Base-by-base conservation (phyloP, 2,888 invertebrate species). In the Hirtodrosophila cameraria region DNA sequence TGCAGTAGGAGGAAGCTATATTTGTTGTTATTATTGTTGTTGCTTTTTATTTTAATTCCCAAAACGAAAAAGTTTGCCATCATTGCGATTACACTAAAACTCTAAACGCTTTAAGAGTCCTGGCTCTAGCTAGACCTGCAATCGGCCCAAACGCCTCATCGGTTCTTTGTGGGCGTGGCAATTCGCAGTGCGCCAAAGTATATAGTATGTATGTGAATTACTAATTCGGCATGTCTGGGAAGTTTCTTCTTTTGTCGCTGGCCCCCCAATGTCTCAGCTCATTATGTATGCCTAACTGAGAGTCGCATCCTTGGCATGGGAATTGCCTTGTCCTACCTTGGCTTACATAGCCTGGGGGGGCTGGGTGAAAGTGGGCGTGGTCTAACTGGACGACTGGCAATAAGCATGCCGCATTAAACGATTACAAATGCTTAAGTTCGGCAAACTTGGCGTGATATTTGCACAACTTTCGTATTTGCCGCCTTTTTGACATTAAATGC, bases 11-110 rank as follows among this genome's bases (percentile, higher is more conserved):
- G 39, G 28, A 25, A 13, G 12, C 1, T 25, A 28, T 16, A 33
- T 27, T 53, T 68, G 54, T 58, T 58, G 39, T 25, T 59, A 43
- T 38, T 58, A 53, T 50, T 58, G 25, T 42, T 52, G 46, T 35
- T 50, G 54, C 57, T 66, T 71, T 82, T 86, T 83, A 75, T 80
- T 84, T 81, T 77, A 84, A 82, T 82, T 83, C 84, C 84, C 81
- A 82, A 86, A 86, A 84, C 86, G 81, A 82, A 82, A 84, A 86
- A 82, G 84, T 82, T 86, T 75, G 55, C 54, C 58, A 60, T 23
- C n/a, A n/a, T 67, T 69, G 63, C 82, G 82, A 80, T 85, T 85
- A 82, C 75, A 83, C 62, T 72, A 71, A 73, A 80, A 86, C 81
- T 83, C 74, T 80, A 81, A 81, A 76, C 68, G 81, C 77, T 71